phyloP scores from a whole-genome alignment of 2,113 vertebrate species.

The Mustela nigripes region DNA sequence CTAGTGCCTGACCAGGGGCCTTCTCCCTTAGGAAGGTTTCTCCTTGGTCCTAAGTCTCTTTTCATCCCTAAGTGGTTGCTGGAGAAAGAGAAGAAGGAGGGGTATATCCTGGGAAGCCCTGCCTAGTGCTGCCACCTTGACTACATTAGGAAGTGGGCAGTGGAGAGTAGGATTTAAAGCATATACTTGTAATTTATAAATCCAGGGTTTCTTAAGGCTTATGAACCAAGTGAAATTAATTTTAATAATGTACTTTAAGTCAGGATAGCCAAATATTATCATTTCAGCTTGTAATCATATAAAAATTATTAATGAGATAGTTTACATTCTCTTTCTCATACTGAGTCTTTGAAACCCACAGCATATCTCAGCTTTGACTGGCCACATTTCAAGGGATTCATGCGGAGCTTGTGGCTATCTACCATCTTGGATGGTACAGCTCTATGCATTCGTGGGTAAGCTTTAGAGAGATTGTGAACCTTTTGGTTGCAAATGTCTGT shows the following conservation, averaged over 20 bases:
- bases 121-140: not conserved
- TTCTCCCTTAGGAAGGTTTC: not conserved
- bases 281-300: slow-evolving; percentile 8
- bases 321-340: not conserved
- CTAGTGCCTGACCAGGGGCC: not conserved
- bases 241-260: slow-evolving; percentile 25
- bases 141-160: not conserved
- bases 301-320: not conserved
- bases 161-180: not conserved
- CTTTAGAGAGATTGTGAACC: not conserved
- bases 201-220: not conserved
- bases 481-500: slow-evolving; percentile 5
- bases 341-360: not conserved
- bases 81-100: not conserved
- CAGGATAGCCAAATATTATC: not conserved
- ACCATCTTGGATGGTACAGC: not conserved
- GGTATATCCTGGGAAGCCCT: not conserved
- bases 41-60: not conserved
- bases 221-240: slow-evolving; percentile 9
- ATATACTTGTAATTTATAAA: not conserved
- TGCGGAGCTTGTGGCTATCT: not conserved
- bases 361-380: not conserved
- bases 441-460: not conserved
- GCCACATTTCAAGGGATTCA: not conserved
- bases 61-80: not conserved